phyloP scores from a whole-genome alignment of 2,888 invertebrate genomes.

The Acleris laterana region DNA sequence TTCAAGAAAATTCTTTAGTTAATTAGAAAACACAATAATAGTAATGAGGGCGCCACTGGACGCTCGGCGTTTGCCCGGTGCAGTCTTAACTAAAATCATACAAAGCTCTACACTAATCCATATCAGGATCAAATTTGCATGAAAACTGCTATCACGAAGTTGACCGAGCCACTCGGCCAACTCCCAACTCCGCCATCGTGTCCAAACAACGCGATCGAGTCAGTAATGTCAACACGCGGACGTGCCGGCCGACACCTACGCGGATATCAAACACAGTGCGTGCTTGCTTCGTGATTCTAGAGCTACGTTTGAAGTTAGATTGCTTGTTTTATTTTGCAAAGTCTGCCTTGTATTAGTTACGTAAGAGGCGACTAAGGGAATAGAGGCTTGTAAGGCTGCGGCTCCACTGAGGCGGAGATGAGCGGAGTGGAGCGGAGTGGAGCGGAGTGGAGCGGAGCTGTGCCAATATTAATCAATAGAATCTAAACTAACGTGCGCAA shows the following conservation, averaged over 20 bases:
- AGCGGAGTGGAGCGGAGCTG: too few species aligned
- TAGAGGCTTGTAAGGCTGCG: too few species aligned
- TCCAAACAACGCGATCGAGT: constrained; percentile 64
- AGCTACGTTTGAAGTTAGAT: not conserved
- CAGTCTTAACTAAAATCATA: not conserved
- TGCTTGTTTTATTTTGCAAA: not conserved
- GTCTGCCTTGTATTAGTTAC: too few species aligned
- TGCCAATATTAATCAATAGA: too few species aligned
- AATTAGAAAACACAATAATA: too few species aligned
- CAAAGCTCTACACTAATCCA: constrained; percentile 16
- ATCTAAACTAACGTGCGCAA: too few species aligned
- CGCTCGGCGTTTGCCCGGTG: too few species aligned
- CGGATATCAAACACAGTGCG: constrained; percentile 28
- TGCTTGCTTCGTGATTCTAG: constrained; percentile 10
- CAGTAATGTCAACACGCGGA: constrained; percentile 19
- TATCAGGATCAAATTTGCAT: constrained; percentile 11
- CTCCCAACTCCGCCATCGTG: constrained; percentile 58
- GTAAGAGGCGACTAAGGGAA: too few species aligned
- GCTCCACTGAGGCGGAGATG: too few species aligned
- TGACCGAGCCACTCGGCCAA: constrained; percentile 55
- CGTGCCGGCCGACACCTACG: constrained; percentile 24
- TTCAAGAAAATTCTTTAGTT: too few species aligned
- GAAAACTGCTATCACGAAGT: constrained; percentile 33
- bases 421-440: too few species aligned
- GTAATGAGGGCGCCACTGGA: too few species aligned